Base-by-base conservation (phyloP, 1,140 invertebrate genomes). In the Drosophila kohkoa region DNA sequence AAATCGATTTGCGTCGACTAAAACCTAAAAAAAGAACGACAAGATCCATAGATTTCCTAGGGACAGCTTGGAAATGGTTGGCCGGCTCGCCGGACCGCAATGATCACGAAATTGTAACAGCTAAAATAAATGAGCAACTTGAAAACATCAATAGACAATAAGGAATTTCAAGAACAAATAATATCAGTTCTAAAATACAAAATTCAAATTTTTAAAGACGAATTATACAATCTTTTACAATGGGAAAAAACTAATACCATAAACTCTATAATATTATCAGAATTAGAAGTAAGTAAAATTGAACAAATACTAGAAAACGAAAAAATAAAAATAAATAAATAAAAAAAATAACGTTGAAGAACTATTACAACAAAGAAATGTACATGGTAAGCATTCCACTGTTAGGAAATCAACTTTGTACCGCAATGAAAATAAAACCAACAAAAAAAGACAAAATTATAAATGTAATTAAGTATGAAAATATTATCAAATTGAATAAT, bases 401-500 rank as follows among this genome's bases (percentile, higher is more conserved):
- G 5, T 25, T 58, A 10, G 32, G 38, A 45, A 45, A 25, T n/a
- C 7, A 51, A 52, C 4, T 52, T 28, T 58, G 38, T 11, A 25
- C 32, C 3, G 3, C 35, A 10, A 45, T 13, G 20, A 16, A 25
- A 28, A 41, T 58, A 20, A 45, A 45, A 3, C 38, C 55, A 28
- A 43, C 28, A n/a, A 59, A 45, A n/a, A 11, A 32, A 30, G 11
- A 25, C 15, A 48, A 66, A 5, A 3, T n/a, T 10, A 41, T 52
- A 54, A 65, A 54, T n/a, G 51, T 52, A 54, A 65, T 52, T n/a
- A 54, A 65, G 20, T 54, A 38, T 16, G 13, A 66, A 55, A 66
- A 66, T 41, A 52, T 52, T 30, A 20, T 52, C n/a, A 25, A 52
- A 52, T 52, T 20, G 20, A n/a, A 20, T 25, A 51, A 25, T n/a